phyloP scores from a whole-genome alignment of 1,140 invertebrate species.

The Musca domestica region DNA sequence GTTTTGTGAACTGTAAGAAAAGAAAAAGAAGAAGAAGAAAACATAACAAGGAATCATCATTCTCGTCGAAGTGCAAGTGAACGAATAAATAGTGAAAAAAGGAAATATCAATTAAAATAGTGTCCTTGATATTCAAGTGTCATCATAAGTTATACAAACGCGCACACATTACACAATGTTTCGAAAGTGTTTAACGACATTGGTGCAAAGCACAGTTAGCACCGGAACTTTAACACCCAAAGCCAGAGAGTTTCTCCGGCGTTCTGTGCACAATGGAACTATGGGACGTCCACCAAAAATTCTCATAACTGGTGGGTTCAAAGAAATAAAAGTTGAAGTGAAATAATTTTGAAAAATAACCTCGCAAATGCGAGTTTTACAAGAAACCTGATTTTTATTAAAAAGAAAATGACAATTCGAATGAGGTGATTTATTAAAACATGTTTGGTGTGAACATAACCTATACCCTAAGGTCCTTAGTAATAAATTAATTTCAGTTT shows the following conservation, averaged over 20 bases:
- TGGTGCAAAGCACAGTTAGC: constrained; percentile 26
- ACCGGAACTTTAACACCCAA: background rate
- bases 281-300: constrained; percentile 55
- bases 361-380: no score
- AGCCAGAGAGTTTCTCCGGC: constrained; percentile 29
- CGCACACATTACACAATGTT: constrained; percentile 31
- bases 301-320: constrained; percentile 55
- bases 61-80: background rate
- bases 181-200: constrained; percentile 37
- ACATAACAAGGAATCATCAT: background rate
- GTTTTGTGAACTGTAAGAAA: background rate
- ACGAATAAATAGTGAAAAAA: background rate
- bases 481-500: no score
- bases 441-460: no score
- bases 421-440: no score
- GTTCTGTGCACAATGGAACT: constrained; percentile 30
- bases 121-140: background rate
- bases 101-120: background rate
- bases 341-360: no score
- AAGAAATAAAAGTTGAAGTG: constrained; percentile 26
- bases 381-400: no score
- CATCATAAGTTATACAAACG: background rate
- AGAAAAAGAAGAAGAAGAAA: background rate
- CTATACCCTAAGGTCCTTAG: no score
- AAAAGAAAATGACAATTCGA: no score